Evolutionary conservation across 2,888 invertebrate genomes (phyloP), one percentile per base, ranked within the genome.

Genomic region (Frankliniella intonsa): DNA sequence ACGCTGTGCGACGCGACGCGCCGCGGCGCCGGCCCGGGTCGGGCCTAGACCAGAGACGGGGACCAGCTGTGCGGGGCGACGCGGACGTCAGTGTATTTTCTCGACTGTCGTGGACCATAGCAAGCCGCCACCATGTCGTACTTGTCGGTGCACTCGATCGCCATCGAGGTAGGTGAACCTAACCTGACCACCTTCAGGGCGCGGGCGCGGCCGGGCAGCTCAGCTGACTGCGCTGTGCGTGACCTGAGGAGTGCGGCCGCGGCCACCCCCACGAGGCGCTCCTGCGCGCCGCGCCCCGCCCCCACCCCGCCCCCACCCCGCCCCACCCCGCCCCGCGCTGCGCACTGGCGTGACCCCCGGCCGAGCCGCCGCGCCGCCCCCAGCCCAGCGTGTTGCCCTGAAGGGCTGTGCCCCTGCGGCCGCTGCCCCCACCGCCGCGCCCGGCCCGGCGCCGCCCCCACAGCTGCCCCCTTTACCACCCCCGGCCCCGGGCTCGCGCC

Each of bases 91-190:
- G 69, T 69, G n/a, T 69, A 38, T 38, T 22, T 65, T n/a, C 69
- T n/a, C 22, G 9, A 11, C 55, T 22, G 69, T 11, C 69, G 69
- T 9, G 22, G 9, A 69, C 69, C 69, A 22, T 22, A 62, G 62
- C 62, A 10, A n/a, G 69, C 69, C 69, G 69, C 69, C 69, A 69
- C 22, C 69, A 69, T 69, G 69, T 69, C 69, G 69, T 69, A 69
- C 69, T 22, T 69, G 22, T 69, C 69, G 69, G 69, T 69, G 69
- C 69, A 69, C 69, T 69, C 69, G 22, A 69, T 69, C 69, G 69
- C 22, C 69, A 69, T 69, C 69, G 69, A 69, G 69, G 69, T 69
- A 69, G 22, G 69, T n/a, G 38, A 38, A 38, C 38, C 38, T 38
- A 38, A 38, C 38, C 3, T 38, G 5, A 38, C 38, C 38, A 38